Base-by-base conservation (phyloP, 2,888 invertebrate genomes). In the Gymnocheta viridis region DNA sequence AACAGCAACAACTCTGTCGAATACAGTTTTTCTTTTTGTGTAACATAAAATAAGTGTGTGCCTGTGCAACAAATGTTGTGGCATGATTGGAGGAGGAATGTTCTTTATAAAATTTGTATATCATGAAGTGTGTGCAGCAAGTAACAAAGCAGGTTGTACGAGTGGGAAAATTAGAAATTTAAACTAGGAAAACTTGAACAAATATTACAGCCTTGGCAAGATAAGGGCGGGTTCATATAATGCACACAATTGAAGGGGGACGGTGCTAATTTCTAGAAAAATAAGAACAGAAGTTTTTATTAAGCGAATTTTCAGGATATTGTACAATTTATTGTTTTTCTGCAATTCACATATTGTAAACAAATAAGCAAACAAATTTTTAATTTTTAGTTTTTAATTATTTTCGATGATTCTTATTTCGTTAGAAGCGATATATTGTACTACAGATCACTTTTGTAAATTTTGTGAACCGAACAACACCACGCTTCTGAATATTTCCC, bases 171-270 rank as follows among this genome's bases (percentile, higher is more conserved):
- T 49, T 58, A 51, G 58, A 80, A 19, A 27, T 24, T 60, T 24
- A 10, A 44, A 77, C 56, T 56, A 22, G 22, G 9, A 35, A 82
- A 72, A 77, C 47, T 49, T 82, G 14, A 35, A 58, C 70, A 49
- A 73, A 78, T 70, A 72, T 80, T 79, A 80, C 76, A 76, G 64
- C 66, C 60, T 66, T 51, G 70, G 80, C 14, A 76, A 70, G 44
- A 56, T 66, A 47, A 51, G 38, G 47, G 19, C 49, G 54, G 62
- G 56, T 66, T 64, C 74, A 54, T 19, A 38, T 19, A 14, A 44
- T 22, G 17, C 9, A 44, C 2, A n/a, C 1, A 14, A n/a, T 54
- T 22, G 19, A 19, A 47, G 27, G 22, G 58, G 51, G 32, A 14
- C n/a, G 14, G n/a, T 1, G 14, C 14, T 41, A 14, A 41, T 4